Base-by-base conservation (phyloP, 2,113 vertebrate species). In the Orycteropus afer region DNA sequence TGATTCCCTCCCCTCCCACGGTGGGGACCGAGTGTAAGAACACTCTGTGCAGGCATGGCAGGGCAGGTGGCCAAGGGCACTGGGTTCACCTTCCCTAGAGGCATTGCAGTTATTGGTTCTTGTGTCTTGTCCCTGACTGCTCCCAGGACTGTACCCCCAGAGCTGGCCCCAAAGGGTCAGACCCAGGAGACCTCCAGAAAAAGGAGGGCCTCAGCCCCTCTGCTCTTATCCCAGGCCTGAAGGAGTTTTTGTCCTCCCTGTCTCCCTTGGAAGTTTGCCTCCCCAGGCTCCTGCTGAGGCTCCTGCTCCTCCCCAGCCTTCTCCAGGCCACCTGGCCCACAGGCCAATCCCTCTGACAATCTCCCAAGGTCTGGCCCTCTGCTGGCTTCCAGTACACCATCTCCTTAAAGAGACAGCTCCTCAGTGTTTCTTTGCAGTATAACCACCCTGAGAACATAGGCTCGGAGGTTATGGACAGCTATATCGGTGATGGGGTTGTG, bases 41-140 rank as follows among this genome's bases (percentile, higher is more conserved):
- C 8, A 0, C 98, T 78, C 74, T 90, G 97, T 95, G 94, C 97
- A 86, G 94, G 94, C 93, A 93, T 92, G 96, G 95, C 93, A 97
- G 94, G 98, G 97, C 94, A 78, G 77, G 96, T 95, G 95, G 97
- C 96, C 98, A 98, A 98, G 97, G 98, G 96, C 94, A 90, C 96
- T 71, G 91, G 69, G 97, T 96, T 98, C 95, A 98, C 98, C 97
- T 98, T 3, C 65, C 59, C 96, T 95, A 97, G 97, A 97, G 97
- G n/a, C 95, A 83, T 57, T 1, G 3, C 22, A 63, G 87, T 65
- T 89, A 42, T 8, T 18, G 53, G 87, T 63, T 91, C 45, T 9
- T 3, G 15, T 29, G 20, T 22, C 34, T 53, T 81, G 59, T n/a
- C 61, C 40, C 61, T 88, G 20, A 45, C 59, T 51, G 10, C 69